Evolutionary conservation across 2,113 vertebrate genomes (phyloP).

Genomic region (Oreochromis spilurus): DNA sequence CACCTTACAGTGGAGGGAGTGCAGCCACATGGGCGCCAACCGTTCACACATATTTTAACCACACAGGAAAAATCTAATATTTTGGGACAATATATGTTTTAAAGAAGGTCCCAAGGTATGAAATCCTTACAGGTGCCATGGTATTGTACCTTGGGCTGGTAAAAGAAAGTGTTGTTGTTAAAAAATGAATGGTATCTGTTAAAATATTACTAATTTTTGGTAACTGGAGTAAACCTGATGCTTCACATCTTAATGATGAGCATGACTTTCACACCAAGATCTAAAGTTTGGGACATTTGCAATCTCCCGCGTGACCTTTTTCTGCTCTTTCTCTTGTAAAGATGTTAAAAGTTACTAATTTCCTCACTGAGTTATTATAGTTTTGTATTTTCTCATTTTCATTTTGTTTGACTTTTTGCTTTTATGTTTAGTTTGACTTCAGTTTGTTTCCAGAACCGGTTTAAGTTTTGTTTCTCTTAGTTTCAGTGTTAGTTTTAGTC

Average conservation of each 20-base stretch:
- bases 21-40: not conserved
- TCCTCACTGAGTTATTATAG: not conserved
- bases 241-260: not conserved
- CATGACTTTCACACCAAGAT: not conserved
- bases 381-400: not conserved
- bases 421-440: not conserved
- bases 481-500: not conserved
- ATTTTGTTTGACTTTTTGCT: not conserved
- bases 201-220: fast-evolving
- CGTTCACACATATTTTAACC: not conserved
- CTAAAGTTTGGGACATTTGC: fast-evolving
- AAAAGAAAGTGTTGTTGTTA: not conserved
- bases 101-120: not conserved
- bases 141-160: not conserved
- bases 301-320: not conserved
- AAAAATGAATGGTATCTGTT: fast-evolving
- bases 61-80: not conserved
- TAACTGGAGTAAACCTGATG: not conserved
- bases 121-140: not conserved
- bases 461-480: not conserved
- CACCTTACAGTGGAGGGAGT: not conserved
- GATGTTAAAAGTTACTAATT: not conserved
- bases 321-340: not conserved
- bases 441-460: not conserved
- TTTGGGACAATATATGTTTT: not conserved